Base-by-base conservation (phyloP, 1,140 invertebrate genomes). In the Dreissena rostriformis region DNA sequence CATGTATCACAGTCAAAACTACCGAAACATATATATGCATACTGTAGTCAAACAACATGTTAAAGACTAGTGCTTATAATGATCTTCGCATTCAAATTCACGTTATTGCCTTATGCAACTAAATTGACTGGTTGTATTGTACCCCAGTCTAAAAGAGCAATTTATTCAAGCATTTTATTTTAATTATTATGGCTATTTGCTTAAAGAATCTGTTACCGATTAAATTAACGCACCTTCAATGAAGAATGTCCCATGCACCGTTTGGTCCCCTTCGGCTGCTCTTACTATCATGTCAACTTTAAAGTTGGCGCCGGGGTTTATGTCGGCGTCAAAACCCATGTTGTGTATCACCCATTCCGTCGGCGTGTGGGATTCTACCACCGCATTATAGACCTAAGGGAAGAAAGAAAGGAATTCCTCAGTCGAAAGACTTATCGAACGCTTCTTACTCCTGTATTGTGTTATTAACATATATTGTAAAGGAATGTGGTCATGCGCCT, bases 311-410 rank as follows among this genome's bases (percentile, higher is more conserved):
- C 77, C 77, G 24, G 77, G 67, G 19, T 71, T 71, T 0, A 80
- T 52, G 39, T 80, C 67, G 14, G 77, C 77, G 26, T 80, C 77
- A 53, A 53, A 80, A 19, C 24, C 14, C 66, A 71, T 71, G 28
- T 71, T 71, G 19, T 80, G 39, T 8, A 80, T 55, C 7, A 80
- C 55, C 66, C 68, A 80, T 57, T 80, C 66, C 26, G 77, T 80
- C 15, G 68, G 52, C 22, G 65, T 61, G 26, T 70, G 66, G 19
- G 77, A 80, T 15, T 53, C 67, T 28, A 80, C 77, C 7, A 26
- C 63, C 39, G 77, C 77, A n/a, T 61, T 70, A 66, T 66, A 80
- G 22, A 79, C 57, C 77, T 79, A 77, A n/a, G 24, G 1, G 61
- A 67, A 39, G 0, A 17, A 52, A 39, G 1, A 66, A 15, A 22